phyloP scores from a whole-genome alignment of 2,797 vertebrate species.

The Neosilurus hyrtlii region DNA sequence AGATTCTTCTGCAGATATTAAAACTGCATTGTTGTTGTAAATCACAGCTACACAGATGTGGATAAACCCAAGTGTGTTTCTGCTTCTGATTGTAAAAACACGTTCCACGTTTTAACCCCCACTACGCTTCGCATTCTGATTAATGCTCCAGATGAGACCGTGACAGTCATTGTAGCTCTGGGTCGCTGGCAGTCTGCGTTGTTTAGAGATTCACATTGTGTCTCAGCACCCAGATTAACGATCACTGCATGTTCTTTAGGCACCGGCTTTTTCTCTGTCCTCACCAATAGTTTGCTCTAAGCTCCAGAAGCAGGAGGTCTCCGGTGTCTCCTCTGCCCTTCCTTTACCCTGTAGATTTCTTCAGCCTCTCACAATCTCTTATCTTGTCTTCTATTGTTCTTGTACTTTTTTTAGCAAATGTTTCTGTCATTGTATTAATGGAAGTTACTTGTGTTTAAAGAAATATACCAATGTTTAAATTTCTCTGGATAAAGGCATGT shows the following conservation, averaged over 20 bases:
- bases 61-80: slow-evolving; percentile 41
- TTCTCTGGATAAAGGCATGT: not conserved
- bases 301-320: slow-evolving; percentile 16
- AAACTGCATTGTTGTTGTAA: not conserved
- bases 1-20: not conserved
- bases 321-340: not conserved
- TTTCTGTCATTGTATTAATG: slow-evolving; percentile 2
- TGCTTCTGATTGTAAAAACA: slow-evolving; percentile 26
- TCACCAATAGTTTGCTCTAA: slow-evolving; percentile 20
- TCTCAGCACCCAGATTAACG: slow-evolving; percentile 1
- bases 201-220: not conserved
- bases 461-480: not conserved
- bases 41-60: slow-evolving; percentile 45
- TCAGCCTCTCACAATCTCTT: slow-evolving; percentile 8
- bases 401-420: slow-evolving; percentile 1
- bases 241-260: slow-evolving; percentile 41
- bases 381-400: slow-evolving; percentile 16
- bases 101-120: slow-evolving; percentile 43
- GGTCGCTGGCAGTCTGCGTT: slow-evolving; percentile 3
- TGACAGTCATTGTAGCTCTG: slow-evolving; percentile 26
- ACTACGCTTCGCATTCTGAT: slow-evolving; percentile 36
- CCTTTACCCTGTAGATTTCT: slow-evolving; percentile 25
- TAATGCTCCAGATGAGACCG: slow-evolving; percentile 21
- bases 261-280: slow-evolving; percentile 28
- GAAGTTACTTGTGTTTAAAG: slow-evolving; percentile 9